These are phyloP conservation scores for Armadillidium nasatum DNA, from an alignment of 1,140 invertebrate genomes.

Conservation along the genomic window DNA sequence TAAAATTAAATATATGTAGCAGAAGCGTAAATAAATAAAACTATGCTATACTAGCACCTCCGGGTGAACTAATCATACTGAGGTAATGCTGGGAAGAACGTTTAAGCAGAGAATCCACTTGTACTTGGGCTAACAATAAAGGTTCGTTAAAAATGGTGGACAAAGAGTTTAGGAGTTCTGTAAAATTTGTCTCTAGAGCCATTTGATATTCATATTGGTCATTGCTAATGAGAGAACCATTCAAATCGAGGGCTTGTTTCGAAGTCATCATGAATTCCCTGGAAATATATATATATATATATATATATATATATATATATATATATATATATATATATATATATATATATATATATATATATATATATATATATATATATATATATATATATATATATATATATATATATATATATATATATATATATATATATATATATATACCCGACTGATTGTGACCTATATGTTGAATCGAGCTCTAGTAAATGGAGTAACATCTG, in stretches of 20 bases:
- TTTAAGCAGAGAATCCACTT: conserved; percentile 38
- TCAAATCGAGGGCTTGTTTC: conserved; percentile 77
- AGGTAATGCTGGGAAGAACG: conserved; percentile 38
- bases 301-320: too few relatives aligned
- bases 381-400: too few relatives aligned
- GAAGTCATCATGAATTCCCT: conserved; percentile 85
- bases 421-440: too few relatives aligned
- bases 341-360: too few relatives aligned
- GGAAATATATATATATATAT: too few relatives aligned
- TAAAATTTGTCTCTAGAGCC: conserved; percentile 74
- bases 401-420: too few relatives aligned
- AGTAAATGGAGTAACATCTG: too few relatives aligned
- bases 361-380: too few relatives aligned
- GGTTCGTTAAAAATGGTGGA: conserved; percentile 50
- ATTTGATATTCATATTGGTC: conserved; percentile 88
- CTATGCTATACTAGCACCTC: conserved; percentile 32
- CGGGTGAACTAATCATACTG: conserved; percentile 40
- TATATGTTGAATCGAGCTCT: too few relatives aligned
- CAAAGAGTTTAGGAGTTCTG: conserved; percentile 74
- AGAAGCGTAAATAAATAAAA: not conserved
- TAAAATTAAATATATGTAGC: too few relatives aligned
- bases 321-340: too few relatives aligned
- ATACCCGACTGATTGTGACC: too few relatives aligned
- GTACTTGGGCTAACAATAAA: conserved; percentile 33
- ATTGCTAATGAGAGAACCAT: conserved; percentile 72